phyloP scores from a whole-genome alignment of 2,888 invertebrate species.

The Drosophila pegasa region DNA sequence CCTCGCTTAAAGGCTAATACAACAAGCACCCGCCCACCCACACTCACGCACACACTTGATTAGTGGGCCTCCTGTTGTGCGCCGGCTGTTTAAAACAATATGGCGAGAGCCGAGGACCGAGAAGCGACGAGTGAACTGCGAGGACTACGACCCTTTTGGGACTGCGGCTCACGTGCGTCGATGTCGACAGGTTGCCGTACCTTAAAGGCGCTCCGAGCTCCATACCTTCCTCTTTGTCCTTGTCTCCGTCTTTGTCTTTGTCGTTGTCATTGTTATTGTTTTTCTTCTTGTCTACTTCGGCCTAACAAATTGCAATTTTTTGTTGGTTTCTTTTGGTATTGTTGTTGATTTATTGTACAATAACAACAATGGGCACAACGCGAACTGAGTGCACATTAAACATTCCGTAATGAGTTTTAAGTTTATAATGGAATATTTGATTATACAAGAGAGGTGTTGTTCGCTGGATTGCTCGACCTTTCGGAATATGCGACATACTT shows the following conservation, averaged over 20 bases:
- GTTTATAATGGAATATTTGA: conserved; percentile 79
- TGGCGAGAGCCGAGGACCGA: conserved; percentile 33
- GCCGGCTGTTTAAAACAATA: conserved; percentile 74
- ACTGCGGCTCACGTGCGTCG: conserved; percentile 53
- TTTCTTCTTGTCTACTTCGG: conserved; percentile 45
- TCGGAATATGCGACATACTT: conserved; percentile 56
- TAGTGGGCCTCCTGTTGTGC: conserved; percentile 67
- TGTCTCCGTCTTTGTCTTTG: conserved; percentile 9
- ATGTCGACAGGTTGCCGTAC: conserved; percentile 77
- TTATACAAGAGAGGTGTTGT: conserved; percentile 34
- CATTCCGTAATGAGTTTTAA: conserved; percentile 80
- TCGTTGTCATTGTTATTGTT: conserved; percentile 17
- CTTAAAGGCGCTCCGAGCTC: conserved; percentile 63
- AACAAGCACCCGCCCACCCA: conserved; percentile 12
- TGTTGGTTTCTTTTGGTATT: conserved; percentile 16
- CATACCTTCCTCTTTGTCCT: conserved; percentile 27
- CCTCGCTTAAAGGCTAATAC: conserved; percentile 44
- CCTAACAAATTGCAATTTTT: conserved; percentile 74
- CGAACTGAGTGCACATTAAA: conserved; percentile 70
- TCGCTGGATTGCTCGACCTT: conserved; percentile 8
- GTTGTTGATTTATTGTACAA: conserved; percentile 69
- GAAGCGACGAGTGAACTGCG: not conserved
- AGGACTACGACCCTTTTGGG: conserved; percentile 74
- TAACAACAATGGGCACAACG: conserved; percentile 35
- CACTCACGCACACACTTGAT: conserved; percentile 58